Base-by-base conservation (phyloP, 2,888 invertebrate genomes). In the Doris montereyensis region DNA sequence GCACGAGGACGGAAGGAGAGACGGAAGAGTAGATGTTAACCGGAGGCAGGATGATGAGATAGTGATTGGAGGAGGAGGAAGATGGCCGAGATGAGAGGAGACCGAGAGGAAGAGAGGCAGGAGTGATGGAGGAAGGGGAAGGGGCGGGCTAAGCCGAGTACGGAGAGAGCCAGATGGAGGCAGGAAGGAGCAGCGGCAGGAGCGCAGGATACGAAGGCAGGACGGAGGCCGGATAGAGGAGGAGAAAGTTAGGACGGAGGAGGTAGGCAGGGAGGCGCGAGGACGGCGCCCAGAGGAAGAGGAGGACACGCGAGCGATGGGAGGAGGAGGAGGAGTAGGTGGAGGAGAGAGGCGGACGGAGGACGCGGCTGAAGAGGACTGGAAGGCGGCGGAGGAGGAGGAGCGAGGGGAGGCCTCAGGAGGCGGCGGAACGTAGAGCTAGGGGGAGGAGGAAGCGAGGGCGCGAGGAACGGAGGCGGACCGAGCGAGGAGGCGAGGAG, bases 201-300 rank as follows among this genome's bases (percentile, higher is more conserved):
- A 34, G 34, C 28, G 17, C 17, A 70, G 21, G 26, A 26, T 52
- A 26, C 35, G 52, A 72, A n/a, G 21, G 21, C 35, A 26, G 52
- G 72, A 72, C 28, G 52, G 41, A 72, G 21, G 52, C 26, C 8
- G 60, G 10, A 2, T 21, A 41, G 35, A n/a, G 71, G 35, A 1
- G 24, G 32, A 71, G 71, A 71, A 41, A 71, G 71, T 35, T n/a
- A 71, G 71, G 1, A 41, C 32, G 34, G 35, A 24, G 35, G 34
- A 71, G 21, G 24, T 17, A 32, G 34, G 34, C 17, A 24, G 35
- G 34, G 34, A 32, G 24, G 34, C 32, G 34, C 10, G 2, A 34
- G 21, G 17, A 17, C 24, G 26, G 57, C 28, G 26, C n/a, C 10
- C 13, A 52, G 57, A 73, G 57, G 34, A 34, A 41, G 52, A 52